phyloP scores from a whole-genome alignment of 2,888 invertebrate genomes.

The Hydropsyche betteni region DNA sequence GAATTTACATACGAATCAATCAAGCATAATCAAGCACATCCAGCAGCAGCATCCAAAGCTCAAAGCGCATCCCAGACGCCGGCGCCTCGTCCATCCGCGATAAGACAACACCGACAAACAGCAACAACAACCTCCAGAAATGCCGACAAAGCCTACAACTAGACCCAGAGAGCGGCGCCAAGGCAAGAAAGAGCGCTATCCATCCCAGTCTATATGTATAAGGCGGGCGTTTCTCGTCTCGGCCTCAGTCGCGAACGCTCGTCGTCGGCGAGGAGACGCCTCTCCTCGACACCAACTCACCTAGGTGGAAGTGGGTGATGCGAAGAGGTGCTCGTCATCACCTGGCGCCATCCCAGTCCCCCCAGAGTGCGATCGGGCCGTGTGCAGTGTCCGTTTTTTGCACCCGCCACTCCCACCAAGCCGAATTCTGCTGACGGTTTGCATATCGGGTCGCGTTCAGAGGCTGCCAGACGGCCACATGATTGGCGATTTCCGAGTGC shows the following conservation, averaged over 20 bases:
- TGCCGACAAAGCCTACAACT: too few relatives aligned
- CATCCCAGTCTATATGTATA: constrained; percentile 44
- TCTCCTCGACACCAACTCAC: constrained; percentile 34
- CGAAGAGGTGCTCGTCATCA: constrained; percentile 42
- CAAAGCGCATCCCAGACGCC: too few relatives aligned
- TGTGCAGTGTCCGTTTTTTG: not conserved
- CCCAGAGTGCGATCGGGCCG: too few relatives aligned
- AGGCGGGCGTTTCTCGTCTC: constrained; percentile 39
- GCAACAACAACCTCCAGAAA: too few relatives aligned
- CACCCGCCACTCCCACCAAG: not conserved
- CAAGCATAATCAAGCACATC: too few relatives aligned
- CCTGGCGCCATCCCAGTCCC: constrained; percentile 12
- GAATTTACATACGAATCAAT: too few relatives aligned
- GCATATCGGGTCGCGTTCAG: not conserved
- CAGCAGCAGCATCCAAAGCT: too few relatives aligned
- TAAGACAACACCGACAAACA: too few relatives aligned
- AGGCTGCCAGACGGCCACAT: not conserved
- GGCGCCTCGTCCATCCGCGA: too few relatives aligned
- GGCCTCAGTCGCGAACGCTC: constrained; percentile 48
- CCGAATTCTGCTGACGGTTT: constrained; percentile 1
- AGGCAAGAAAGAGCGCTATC: constrained; percentile 24
- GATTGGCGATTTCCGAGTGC: not conserved
- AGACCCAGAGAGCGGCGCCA: too few relatives aligned
- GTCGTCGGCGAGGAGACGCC: constrained; percentile 45
- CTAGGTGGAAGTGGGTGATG: constrained; percentile 48